Evolutionary conservation across 2,113 vertebrate species (phyloP).

Genomic region (Conger conger): DNA sequence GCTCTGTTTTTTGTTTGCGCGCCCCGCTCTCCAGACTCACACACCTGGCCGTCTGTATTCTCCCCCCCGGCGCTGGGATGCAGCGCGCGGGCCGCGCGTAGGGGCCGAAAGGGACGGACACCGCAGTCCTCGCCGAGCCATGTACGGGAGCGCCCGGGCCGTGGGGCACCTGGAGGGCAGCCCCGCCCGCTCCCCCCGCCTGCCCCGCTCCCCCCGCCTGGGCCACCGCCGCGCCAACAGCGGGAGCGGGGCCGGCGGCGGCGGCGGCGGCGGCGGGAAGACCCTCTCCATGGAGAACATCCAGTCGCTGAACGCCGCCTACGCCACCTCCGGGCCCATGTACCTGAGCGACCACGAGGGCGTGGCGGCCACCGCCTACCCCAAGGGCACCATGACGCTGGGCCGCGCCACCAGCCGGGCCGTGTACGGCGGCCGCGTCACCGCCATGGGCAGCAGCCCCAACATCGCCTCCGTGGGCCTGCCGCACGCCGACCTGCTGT

Average conservation of each 20-base stretch:
- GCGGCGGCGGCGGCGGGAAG: constrained; percentile 82
- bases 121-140: constrained; percentile 32
- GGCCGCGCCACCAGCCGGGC: constrained; percentile 85
- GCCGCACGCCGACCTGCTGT: constrained; percentile 77
- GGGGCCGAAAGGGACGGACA: background rate
- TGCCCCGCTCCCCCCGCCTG: constrained; percentile 80
- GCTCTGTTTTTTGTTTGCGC: background rate
- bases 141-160: constrained; percentile 83
- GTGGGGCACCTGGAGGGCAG: constrained; percentile 78
- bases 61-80: background rate
- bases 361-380: constrained; percentile 81
- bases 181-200: constrained; percentile 82
- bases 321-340: constrained; percentile 91
- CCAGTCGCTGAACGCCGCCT: constrained; percentile 94
- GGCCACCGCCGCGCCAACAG: constrained; percentile 75
- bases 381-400: constrained; percentile 92
- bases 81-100: background rate
- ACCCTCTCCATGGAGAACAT: constrained; percentile 97
- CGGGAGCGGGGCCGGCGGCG: constrained; percentile 71
- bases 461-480: constrained; percentile 86
- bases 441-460: constrained; percentile 88
- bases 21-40: background rate
- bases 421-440: constrained; percentile 78
- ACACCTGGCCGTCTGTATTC: background rate
- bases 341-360: constrained; percentile 88